Evolutionary conservation across 2,797 vertebrate species (phyloP).

Genomic region (Trachurus trachurus): DNA sequence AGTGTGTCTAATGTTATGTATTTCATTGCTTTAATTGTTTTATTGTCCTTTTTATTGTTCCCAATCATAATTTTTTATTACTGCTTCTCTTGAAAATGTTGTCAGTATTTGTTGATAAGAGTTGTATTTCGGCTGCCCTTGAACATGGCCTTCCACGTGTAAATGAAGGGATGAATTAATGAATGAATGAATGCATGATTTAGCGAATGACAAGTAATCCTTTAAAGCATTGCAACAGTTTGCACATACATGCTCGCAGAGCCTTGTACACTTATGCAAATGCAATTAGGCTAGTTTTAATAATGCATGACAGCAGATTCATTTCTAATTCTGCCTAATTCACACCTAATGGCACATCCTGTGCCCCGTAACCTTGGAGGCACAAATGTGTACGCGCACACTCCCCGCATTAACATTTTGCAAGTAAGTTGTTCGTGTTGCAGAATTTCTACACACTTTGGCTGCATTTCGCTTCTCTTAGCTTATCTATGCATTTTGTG

Average conservation of each 20-base stretch:
- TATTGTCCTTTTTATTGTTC: too few relatives aligned
- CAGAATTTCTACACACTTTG: constrained; percentile 1
- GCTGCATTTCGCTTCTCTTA: neutral
- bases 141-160: too few relatives aligned
- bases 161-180: too few relatives aligned
- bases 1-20: too few relatives aligned
- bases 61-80: too few relatives aligned
- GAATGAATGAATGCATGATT: neutral
- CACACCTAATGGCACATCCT: constrained; percentile 58
- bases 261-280: constrained; percentile 57
- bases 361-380: constrained; percentile 47
- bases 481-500: neutral
- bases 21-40: too few relatives aligned
- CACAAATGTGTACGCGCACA: neutral
- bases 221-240: neutral
- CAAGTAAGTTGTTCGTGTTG: constrained; percentile 8
- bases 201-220: neutral
- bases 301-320: constrained; percentile 65
- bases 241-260: neutral
- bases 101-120: too few relatives aligned
- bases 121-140: too few relatives aligned
- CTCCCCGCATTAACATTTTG: neutral
- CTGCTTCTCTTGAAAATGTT: too few relatives aligned
- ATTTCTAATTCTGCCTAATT: constrained; percentile 66
- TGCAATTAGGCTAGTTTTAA: constrained; percentile 68